A percentile compares a stretch with the other conserved stretches of the same genome.
Conservation (phyloP, 2,797 vertebrate genomes). For the Serranus cabrilla region DNA sequence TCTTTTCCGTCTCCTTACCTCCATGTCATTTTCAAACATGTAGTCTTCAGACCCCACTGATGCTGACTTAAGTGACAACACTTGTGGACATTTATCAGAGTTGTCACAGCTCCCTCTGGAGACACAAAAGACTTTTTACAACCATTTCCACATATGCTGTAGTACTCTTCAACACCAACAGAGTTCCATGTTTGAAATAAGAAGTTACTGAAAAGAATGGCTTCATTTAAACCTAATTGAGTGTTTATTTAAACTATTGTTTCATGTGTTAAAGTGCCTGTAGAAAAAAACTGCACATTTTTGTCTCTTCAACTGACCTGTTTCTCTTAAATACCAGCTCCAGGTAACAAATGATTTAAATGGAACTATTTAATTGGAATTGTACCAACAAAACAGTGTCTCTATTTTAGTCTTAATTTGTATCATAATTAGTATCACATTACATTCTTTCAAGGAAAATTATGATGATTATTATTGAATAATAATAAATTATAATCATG, state of each 20-base stretch:
- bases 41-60: too few species aligned
- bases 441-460: not conserved
- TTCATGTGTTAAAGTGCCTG: too few species aligned
- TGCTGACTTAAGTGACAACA: too few species aligned
- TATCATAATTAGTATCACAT: not conserved
- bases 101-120: too few species aligned
- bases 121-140: not conserved
- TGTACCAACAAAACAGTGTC: not conserved
- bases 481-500: too few species aligned
- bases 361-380: not conserved
- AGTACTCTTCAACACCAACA: too few species aligned
- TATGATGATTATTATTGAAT: not conserved
- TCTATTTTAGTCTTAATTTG: not conserved
- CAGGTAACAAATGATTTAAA: not conserved
- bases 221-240: not conserved
- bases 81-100: too few species aligned
- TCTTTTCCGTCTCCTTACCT: too few species aligned
- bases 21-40: too few species aligned
- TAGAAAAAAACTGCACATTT: too few species aligned
- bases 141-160: not conserved
- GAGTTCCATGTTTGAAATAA: too few species aligned
- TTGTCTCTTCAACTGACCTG: not conserved
- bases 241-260: too few species aligned
- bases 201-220: not conserved
- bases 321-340: not conserved